Conservation (phyloP, 1,140 invertebrate genomes). For the Eurosta solidaginis region DNA sequence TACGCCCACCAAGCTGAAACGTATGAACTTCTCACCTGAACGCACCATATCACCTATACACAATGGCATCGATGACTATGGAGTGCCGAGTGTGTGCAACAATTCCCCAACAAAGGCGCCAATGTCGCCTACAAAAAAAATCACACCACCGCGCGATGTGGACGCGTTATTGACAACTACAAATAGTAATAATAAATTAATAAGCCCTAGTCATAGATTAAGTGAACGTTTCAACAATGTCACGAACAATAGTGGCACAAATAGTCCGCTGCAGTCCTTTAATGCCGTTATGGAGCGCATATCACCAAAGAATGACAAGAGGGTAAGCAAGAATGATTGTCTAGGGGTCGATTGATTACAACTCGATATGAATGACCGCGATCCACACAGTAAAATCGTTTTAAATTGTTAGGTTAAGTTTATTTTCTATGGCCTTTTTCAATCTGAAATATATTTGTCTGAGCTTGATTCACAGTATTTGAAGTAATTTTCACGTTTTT, state of each 20-base stretch:
- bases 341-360: conserved; percentile 46
- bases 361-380: too few relatives aligned
- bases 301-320: conserved; percentile 58
- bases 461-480: too few relatives aligned
- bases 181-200: conserved; percentile 35
- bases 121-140: conserved; percentile 43
- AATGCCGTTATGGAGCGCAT: conserved; percentile 73
- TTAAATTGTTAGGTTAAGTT: too few relatives aligned
- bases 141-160: conserved; percentile 43
- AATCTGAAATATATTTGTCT: too few relatives aligned
- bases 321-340: conserved; percentile 58
- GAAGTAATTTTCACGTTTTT: too few relatives aligned
- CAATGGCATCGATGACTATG: conserved; percentile 44
- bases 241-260: conserved; percentile 60
- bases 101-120: conserved; percentile 28
- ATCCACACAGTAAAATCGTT: too few relatives aligned
- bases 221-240: conserved; percentile 44
- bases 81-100: neutral
- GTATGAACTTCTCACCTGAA: conserved; percentile 52
- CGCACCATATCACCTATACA: conserved; percentile 57
- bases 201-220: conserved; percentile 59
- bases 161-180: conserved; percentile 21
- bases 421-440: too few relatives aligned
- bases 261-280: conserved; percentile 70
- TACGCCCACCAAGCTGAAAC: conserved; percentile 49